These are phyloP conservation scores for Ypsolopha sequella DNA, from an alignment of 2,888 invertebrate genomes.

Conservation along the genomic window DNA sequence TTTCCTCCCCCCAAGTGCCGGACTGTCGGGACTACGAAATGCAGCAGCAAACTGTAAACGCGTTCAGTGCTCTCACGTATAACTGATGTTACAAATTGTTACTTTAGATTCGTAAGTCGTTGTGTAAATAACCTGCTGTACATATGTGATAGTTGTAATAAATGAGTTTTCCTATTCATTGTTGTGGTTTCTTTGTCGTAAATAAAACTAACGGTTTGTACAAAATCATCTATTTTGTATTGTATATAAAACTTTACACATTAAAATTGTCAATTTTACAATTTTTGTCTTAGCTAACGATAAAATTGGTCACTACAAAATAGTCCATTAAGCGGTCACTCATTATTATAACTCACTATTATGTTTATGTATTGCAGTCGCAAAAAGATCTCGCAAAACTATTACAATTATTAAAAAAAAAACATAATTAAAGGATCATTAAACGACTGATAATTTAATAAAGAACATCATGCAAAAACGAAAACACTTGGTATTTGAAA, in stretches of 20 bases:
- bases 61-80: conserved; percentile 37
- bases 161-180: conserved; percentile 4
- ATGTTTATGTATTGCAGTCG: conserved; percentile 36
- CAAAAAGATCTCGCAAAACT: conserved; percentile 39
- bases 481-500: background rate
- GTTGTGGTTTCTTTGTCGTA: conserved; percentile 4
- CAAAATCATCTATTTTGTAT: conserved; percentile 66
- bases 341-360: conserved; percentile 36
- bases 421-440: background rate
- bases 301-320: conserved; percentile 71
- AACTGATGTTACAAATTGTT: conserved; percentile 14
- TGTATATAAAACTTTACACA: conserved; percentile 68
- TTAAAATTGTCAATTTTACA: conserved; percentile 70
- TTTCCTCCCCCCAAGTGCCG: conserved; percentile 31
- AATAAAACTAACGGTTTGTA: conserved; percentile 48
- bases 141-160: conserved; percentile 10
- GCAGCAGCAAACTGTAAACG: conserved; percentile 41
- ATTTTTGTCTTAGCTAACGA: conserved; percentile 49
- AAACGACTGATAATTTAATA: background rate
- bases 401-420: background rate
- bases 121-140: conserved; percentile 24
- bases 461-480: background rate
- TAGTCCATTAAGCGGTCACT: conserved; percentile 64
- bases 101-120: conserved; percentile 25
- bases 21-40: conserved; percentile 49